Percentiles rank a stretch among this genome's conserved stretches.
Conservation (phyloP, 92 coral and sea anemone genomes). For the Zoanthus sociatus region DNA sequence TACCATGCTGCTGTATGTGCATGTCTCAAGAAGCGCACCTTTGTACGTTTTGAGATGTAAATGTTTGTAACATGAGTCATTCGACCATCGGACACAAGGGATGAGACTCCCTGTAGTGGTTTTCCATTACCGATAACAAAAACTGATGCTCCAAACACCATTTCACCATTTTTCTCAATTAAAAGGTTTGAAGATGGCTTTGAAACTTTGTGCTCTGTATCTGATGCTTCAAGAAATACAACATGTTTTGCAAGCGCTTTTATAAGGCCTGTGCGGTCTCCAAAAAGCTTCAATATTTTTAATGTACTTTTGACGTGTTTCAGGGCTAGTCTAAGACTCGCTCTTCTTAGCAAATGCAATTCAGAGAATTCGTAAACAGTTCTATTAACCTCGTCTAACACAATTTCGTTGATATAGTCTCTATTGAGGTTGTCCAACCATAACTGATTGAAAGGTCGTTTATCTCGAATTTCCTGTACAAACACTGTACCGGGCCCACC, state of each 20-base stretch:
- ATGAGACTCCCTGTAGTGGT: constrained; percentile 41
- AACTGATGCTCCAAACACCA: constrained; percentile 66
- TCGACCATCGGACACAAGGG: constrained; percentile 68
- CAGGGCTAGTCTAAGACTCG: constrained; percentile 52
- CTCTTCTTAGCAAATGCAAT: constrained; percentile 48
- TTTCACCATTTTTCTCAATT: constrained; percentile 60
- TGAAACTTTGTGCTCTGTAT: constrained; percentile 64
- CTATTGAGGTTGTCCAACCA: constrained; percentile 63
- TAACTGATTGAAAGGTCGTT: constrained; percentile 51
- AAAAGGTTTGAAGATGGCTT: constrained; percentile 66
- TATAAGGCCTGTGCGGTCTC: constrained; percentile 70
- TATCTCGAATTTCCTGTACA: constrained; percentile 48
- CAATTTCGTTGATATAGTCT: constrained; percentile 43
- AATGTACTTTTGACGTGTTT: constrained; percentile 39
- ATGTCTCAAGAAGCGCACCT: constrained; percentile 42
- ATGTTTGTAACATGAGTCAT: constrained; percentile 66
- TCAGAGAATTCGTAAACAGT: constrained; percentile 62
- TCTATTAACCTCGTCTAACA: constrained; percentile 55
- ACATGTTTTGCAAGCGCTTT: constrained; percentile 59
- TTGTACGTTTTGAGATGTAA: constrained; percentile 50
- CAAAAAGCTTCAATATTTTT: constrained; percentile 53
- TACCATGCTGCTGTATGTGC: constrained; percentile 63
- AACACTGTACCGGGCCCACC: constrained; percentile 79
- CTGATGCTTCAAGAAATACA: constrained; percentile 64
- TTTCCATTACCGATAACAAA: constrained; percentile 67